Conservation (phyloP, 2,113 vertebrate genomes). For the Perognathus longimembris region DNA sequence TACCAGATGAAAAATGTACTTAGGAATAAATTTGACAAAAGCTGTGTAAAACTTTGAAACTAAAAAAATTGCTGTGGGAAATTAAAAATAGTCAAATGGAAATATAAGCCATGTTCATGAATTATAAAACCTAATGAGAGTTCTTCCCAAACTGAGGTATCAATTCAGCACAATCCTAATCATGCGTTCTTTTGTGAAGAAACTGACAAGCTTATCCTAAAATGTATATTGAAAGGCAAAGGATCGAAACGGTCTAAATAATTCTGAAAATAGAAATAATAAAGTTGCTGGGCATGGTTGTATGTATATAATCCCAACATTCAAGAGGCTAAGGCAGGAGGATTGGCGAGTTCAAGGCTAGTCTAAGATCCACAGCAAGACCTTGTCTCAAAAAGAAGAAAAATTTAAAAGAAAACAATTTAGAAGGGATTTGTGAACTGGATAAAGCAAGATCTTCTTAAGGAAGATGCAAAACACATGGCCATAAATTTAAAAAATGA, state of each 20-base stretch:
- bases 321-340: background rate
- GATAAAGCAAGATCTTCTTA: constrained; percentile 17
- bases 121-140: background rate
- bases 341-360: no score
- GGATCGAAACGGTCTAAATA: background rate
- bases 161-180: background rate
- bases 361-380: no score
- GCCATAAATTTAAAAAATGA: background rate
- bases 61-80: background rate
- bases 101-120: background rate
- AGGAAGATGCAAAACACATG: background rate
- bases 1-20: background rate
- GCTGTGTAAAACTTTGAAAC: background rate
- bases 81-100: background rate
- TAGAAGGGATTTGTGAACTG: background rate
- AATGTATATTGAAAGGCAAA: background rate
- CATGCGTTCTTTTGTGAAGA: background rate
- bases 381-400: background rate
- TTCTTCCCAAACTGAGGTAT: background rate
- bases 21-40: constrained; percentile 31
- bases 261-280: background rate
- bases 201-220: background rate
- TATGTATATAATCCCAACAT: background rate
- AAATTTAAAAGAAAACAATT: background rate
- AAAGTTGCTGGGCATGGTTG: background rate